Percentiles rank a stretch among this genome's conserved stretches.
Evolutionary conservation across 2,113 vertebrate species (phyloP).

Genomic region (Rostratula benghalensis): DNA sequence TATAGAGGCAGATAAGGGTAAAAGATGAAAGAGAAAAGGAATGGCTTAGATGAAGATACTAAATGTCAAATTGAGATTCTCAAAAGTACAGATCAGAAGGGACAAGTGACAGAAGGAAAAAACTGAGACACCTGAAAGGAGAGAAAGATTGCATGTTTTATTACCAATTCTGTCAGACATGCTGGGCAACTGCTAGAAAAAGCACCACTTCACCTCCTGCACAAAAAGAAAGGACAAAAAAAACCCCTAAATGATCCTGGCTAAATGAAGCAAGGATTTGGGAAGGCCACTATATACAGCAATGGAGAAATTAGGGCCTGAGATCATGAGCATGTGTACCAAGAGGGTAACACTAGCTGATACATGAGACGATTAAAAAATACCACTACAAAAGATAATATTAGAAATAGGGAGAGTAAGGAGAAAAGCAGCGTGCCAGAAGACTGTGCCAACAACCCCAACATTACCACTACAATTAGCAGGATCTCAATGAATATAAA

Average conservation of each 20-base stretch:
- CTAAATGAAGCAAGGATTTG: not conserved
- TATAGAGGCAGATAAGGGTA: not conserved
- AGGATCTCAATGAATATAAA: not conserved
- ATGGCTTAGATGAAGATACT: not conserved
- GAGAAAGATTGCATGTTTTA: not conserved
- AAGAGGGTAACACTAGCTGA: not conserved
- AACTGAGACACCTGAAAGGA: not conserved
- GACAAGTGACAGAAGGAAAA: not conserved
- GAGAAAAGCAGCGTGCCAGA: not conserved
- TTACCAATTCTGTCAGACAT: not conserved
- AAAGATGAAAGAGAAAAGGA: not conserved
- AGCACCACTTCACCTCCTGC: not conserved
- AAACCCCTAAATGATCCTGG: not conserved
- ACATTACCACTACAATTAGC: not conserved
- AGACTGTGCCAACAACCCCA: not conserved
- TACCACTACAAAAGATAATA: not conserved
- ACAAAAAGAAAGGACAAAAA: not conserved
- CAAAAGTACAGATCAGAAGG: not conserved
- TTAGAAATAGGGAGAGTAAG: not conserved
- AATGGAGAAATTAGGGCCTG: not conserved
- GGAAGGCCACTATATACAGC: conserved; percentile 4
- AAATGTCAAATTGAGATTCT: not conserved
- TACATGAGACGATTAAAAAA: conserved; percentile 9
- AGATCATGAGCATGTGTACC: not conserved
- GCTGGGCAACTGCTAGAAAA: not conserved